Conservation (phyloP, 2,888 invertebrate species). For the Phaonia tiefii region DNA sequence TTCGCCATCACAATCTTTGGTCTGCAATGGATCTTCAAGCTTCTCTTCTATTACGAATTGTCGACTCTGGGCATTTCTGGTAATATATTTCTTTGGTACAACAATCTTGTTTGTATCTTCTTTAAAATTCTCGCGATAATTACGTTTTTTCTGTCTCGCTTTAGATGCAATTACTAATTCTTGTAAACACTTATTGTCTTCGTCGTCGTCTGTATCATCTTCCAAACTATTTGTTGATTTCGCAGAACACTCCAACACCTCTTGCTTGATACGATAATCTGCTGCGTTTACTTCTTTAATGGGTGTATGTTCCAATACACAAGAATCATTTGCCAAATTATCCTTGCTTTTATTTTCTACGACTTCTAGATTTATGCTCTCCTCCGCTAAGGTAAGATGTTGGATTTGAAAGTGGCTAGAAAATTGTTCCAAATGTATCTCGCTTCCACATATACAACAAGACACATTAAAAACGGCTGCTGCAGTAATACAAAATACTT, state of each 20-base stretch:
- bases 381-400: conserved; percentile 58
- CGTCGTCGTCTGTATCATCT: not conserved
- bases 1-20: no score
- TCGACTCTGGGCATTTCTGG: no score
- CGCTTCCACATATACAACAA: conserved; percentile 72
- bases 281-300: conserved; percentile 60
- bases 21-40: no score
- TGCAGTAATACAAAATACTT: conserved; percentile 71
- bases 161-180: not conserved
- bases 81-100: no score
- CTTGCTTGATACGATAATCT: conserved; percentile 66
- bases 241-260: conserved; percentile 43
- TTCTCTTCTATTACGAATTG: no score
- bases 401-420: conserved; percentile 71
- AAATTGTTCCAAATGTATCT: conserved; percentile 70
- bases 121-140: no score
- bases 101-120: no score
- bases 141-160: not conserved
- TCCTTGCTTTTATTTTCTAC: conserved; percentile 22
- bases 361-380: conserved; percentile 52
- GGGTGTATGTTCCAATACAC: conserved; percentile 37
- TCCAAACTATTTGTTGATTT: not conserved
- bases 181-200: not conserved
- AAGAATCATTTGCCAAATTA: not conserved
- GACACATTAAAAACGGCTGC: conserved; percentile 72